phyloP scores from a whole-genome alignment of 2,113 vertebrate genomes.

The mouse (Mus musculus) region GRCm39 chr11:107835001-107835500 shows the following conservation, averaged over 20 bases:
- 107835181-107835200: not conserved
- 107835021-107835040: fast-evolving
- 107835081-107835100: not conserved
- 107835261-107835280: not conserved
- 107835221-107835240: not conserved
- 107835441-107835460: not conserved
- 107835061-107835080: too few species aligned
- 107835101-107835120: not conserved
- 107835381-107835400: not conserved
- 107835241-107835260: not conserved
- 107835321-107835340: not conserved
- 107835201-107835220: not conserved
- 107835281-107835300: not conserved
- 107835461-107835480: not conserved
- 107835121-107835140: too few species aligned
- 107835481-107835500: not conserved
- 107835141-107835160: not conserved
- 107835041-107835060: fast-evolving
- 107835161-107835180: not conserved
- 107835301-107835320: not conserved
- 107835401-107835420: not conserved
- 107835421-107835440: not conserved
- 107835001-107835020: fast-evolving
- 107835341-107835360: not conserved
- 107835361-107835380: not conserved